Percentiles rank a stretch among this genome's conserved stretches.
Conservation (phyloP, 2,888 invertebrate species). For the Drosophila paucipuncta region DNA sequence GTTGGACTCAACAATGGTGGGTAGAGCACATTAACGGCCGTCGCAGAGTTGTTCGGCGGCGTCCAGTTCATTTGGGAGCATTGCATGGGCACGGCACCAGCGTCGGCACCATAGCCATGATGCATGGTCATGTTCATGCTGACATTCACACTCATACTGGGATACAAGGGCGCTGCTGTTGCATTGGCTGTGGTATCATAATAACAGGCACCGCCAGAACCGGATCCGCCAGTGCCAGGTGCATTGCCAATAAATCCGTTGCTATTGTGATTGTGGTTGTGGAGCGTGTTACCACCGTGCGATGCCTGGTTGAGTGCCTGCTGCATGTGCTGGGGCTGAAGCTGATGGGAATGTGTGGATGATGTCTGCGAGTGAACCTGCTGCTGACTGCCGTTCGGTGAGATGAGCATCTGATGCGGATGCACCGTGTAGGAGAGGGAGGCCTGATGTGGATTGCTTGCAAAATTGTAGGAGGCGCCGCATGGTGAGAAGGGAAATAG, state of each 20-base stretch:
- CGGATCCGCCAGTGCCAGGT: conserved; percentile 32
- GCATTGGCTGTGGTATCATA: conserved; percentile 81
- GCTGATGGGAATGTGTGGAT: conserved; percentile 60
- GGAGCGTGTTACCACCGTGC: conserved; percentile 75
- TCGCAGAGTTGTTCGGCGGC: conserved; percentile 87
- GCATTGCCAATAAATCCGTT: conserved; percentile 39
- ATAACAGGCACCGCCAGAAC: conserved; percentile 73
- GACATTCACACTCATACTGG: conserved; percentile 98
- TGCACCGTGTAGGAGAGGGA: conserved; percentile 86
- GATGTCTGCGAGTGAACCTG: conserved; percentile 49
- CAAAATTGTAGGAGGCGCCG: conserved; percentile 89
- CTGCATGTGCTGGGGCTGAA: conserved; percentile 68
- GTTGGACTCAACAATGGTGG: conserved; percentile 89
- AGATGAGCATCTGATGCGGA: conserved; percentile 89
- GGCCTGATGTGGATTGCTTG: conserved; percentile 85
- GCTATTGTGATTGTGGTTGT: conserved; percentile 40
- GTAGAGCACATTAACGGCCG: conserved; percentile 88
- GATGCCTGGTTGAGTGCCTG: conserved; percentile 74
- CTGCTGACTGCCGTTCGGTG: conserved; percentile 84
- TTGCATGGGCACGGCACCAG: conserved; percentile 84
- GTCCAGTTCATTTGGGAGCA: conserved; percentile 92
- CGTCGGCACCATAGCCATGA: conserved; percentile 88
- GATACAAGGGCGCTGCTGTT: conserved; percentile 88
- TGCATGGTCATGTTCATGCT: conserved; percentile 99
- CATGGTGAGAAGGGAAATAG: conserved; percentile 95